Percentiles rank a stretch among this genome's conserved stretches.
Conservation (phyloP, 1,140 invertebrate genomes). For the Trachymyrmex septentrionalis region DNA sequence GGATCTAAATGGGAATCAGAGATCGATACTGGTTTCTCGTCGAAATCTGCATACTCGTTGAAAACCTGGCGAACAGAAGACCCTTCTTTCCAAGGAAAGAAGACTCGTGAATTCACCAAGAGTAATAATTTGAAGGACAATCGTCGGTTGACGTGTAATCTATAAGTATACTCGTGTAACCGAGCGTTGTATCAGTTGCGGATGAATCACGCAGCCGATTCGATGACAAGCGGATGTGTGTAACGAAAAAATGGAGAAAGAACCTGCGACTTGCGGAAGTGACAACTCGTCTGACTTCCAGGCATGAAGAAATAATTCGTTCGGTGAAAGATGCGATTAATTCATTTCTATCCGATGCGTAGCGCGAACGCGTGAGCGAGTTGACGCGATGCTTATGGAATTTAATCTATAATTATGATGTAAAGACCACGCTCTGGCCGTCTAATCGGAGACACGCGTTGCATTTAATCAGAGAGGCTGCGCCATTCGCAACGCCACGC, state of each 20-base stretch:
- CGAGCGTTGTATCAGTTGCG: not conserved
- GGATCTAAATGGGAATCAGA: not conserved
- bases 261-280: not conserved
- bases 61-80: not conserved
- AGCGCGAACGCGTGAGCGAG: not conserved
- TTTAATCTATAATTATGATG: conserved; percentile 63
- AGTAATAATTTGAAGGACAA: conserved; percentile 39
- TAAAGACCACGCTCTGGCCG: conserved; percentile 29
- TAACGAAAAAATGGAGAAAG: not conserved
- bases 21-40: not conserved
- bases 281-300: not conserved
- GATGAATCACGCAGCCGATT: conserved; percentile 22
- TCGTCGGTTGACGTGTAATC: conserved; percentile 4
- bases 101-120: not conserved
- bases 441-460: conserved; percentile 46
- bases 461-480: conserved; percentile 49
- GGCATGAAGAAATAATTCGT: not conserved
- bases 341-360: conserved; percentile 28
- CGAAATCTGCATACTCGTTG: not conserved
- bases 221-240: conserved; percentile 10
- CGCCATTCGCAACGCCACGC: conserved; percentile 23
- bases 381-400: conserved; percentile 60
- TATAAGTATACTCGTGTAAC: not conserved
- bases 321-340: not conserved
- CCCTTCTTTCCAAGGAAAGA: not conserved